Evolutionary conservation across 2,888 invertebrate genomes (phyloP).

Genomic region (Germaria angustata): DNA sequence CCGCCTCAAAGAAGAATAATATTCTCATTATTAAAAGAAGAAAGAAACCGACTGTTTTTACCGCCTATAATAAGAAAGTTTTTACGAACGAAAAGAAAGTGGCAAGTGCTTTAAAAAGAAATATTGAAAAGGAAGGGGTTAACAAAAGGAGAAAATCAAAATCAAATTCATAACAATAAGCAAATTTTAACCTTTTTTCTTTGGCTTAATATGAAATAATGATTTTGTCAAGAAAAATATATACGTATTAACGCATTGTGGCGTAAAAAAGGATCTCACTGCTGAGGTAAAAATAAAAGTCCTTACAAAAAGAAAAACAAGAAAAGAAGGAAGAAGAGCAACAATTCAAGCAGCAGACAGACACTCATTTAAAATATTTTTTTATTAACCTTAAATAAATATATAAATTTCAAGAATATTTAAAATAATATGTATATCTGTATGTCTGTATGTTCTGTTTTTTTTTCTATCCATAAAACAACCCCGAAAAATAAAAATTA

Average conservation of each 20-base stretch:
- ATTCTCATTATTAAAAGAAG: not conserved
- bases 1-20: constrained; percentile 2
- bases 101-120: too few relatives aligned
- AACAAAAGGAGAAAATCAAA: not conserved
- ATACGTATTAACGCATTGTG: constrained; percentile 60
- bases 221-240: constrained; percentile 60
- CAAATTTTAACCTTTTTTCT: constrained; percentile 25
- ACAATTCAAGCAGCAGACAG: not conserved
- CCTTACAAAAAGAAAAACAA: not conserved
- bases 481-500: too few relatives aligned
- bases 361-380: not conserved
- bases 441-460: too few relatives aligned
- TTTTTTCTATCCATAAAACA: constrained; percentile 3
- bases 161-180: constrained; percentile 12
- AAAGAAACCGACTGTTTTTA: not conserved
- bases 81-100: not conserved
- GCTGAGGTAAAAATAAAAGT: constrained; percentile 11
- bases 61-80: not conserved
- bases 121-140: too few relatives aligned
- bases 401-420: constrained; percentile 32
- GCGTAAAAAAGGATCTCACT: constrained; percentile 55
- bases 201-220: constrained; percentile 22
- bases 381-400: constrained; percentile 40
- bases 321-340: not conserved
- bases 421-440: not conserved